phyloP scores from a whole-genome alignment of 1,140 invertebrate genomes.

The Pogonus chalceus region DNA sequence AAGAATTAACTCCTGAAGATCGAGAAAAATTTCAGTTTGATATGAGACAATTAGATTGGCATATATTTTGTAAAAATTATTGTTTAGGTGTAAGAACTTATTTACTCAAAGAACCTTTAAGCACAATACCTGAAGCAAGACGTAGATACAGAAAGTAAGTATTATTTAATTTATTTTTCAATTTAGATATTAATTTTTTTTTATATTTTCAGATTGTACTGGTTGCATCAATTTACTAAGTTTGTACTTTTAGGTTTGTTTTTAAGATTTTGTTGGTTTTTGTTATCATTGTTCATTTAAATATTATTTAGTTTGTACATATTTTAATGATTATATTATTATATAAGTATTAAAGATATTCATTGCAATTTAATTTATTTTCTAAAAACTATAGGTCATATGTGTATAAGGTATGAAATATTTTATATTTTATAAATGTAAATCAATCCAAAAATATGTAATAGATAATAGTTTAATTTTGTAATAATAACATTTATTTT shows the following conservation, averaged over 20 bases:
- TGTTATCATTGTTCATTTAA: no score
- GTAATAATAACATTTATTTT: no score
- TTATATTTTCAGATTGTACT: slow-evolving; percentile 39
- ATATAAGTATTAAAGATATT: no score
- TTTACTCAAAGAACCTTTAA: slow-evolving; percentile 59
- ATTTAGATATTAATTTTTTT: slow-evolving; percentile 14
- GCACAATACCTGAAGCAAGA: slow-evolving; percentile 48
- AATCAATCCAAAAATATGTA: no score
- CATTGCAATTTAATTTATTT: no score
- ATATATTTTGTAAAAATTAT: slow-evolving; percentile 53
- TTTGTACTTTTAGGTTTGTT: background rate
- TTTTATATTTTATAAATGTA: no score
- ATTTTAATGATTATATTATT: no score
- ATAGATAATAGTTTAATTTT: no score
- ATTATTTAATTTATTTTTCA: slow-evolving; percentile 11
- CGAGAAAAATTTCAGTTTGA: slow-evolving; percentile 55
- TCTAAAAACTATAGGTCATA: no score
- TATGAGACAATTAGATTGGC: slow-evolving; percentile 57
- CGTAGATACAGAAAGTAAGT: slow-evolving; percentile 47
- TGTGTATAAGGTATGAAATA: no score
- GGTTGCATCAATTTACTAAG: slow-evolving; percentile 33
- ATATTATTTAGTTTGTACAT: no score
- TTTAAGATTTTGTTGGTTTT: background rate
- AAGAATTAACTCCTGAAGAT: slow-evolving; percentile 46
- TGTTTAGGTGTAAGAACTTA: slow-evolving; percentile 53